These are phyloP conservation scores for Eupelmus urozonus DNA, from an alignment of 2,888 invertebrate genomes.

Conservation along the genomic window DNA sequence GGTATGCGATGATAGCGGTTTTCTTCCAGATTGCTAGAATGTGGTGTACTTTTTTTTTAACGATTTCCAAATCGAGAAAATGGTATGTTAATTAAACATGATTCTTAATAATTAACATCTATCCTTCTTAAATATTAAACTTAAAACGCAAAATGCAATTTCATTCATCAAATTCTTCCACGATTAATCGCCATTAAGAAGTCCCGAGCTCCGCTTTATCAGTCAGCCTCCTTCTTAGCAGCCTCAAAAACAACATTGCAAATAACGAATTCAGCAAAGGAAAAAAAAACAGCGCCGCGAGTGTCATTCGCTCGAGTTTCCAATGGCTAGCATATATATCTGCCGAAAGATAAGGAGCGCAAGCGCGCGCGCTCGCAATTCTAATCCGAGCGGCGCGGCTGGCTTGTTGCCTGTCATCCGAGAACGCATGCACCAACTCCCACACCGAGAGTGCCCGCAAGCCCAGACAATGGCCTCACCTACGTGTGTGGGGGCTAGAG, in stretches of 20 bases:
- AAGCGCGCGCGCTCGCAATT: constrained; percentile 42
- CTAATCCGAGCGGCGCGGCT: constrained; percentile 51
- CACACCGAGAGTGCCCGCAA: too few species aligned
- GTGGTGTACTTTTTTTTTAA: too few species aligned
- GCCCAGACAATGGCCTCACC: constrained; percentile 47
- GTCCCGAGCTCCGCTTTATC: not conserved
- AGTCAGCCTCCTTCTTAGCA: not conserved
- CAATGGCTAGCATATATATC: not conserved
- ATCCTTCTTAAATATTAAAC: too few species aligned
- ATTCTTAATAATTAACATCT: too few species aligned
- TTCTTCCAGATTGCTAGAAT: too few species aligned
- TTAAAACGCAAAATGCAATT: too few species aligned
- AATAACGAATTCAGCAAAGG: not conserved
- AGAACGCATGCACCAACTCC: constrained; percentile 19
- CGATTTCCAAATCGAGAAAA: too few species aligned
- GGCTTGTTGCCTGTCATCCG: constrained; percentile 45
- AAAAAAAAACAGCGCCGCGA: not conserved
- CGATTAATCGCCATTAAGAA: too few species aligned
- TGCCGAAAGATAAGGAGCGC: constrained; percentile 42
- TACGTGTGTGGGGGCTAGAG: not conserved
- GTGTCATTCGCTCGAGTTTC: not conserved
- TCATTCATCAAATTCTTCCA: too few species aligned
- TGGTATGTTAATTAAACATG: too few species aligned
- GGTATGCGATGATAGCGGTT: too few species aligned
- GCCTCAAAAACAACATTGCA: not conserved